Evolutionary conservation across 2,888 invertebrate species (phyloP).

Genomic region (Lithophane socia): DNA sequence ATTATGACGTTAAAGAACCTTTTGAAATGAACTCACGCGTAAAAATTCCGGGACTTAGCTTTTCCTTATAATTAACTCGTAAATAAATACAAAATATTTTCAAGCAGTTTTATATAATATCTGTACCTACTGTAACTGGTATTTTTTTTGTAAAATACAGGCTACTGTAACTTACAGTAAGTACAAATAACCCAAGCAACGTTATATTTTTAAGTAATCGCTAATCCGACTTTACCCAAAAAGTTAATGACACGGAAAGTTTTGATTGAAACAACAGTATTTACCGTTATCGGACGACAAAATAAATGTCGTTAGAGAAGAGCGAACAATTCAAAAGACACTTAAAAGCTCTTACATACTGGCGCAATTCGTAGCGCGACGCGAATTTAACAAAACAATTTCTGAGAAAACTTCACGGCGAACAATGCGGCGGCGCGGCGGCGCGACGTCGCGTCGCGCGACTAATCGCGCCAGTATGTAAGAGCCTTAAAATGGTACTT

Average conservation of each 20-base stretch:
- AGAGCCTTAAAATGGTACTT: slow-evolving; percentile 1
- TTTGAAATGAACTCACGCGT: not conserved
- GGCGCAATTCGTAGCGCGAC: no score
- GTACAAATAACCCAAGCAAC: not conserved
- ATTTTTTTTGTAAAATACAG: no score
- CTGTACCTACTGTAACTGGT: no score
- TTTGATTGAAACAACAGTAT: slow-evolving; percentile 14
- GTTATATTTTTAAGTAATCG: not conserved
- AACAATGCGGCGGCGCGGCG: no score
- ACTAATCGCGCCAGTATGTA: no score
- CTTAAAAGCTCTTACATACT: no score
- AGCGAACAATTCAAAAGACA: slow-evolving; percentile 5
- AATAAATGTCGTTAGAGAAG: slow-evolving; percentile 30
- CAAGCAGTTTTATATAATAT: not conserved
- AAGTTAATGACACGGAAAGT: not conserved
- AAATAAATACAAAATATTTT: not conserved
- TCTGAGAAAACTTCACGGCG: no score
- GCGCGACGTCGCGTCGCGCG: no score
- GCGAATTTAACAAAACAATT: no score
- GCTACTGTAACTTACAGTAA: not conserved
- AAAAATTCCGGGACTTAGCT: not conserved
- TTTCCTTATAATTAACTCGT: not conserved
- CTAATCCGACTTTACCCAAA: not conserved
- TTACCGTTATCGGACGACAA: slow-evolving; percentile 18
- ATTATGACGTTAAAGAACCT: slow-evolving; percentile 22